A percentile compares a stretch with the other conserved stretches of the same genome.
These are phyloP conservation scores for Mizuhopecten yessoensis DNA, from an alignment of 1,140 invertebrate species.

Conservation along the genomic window DNA sequence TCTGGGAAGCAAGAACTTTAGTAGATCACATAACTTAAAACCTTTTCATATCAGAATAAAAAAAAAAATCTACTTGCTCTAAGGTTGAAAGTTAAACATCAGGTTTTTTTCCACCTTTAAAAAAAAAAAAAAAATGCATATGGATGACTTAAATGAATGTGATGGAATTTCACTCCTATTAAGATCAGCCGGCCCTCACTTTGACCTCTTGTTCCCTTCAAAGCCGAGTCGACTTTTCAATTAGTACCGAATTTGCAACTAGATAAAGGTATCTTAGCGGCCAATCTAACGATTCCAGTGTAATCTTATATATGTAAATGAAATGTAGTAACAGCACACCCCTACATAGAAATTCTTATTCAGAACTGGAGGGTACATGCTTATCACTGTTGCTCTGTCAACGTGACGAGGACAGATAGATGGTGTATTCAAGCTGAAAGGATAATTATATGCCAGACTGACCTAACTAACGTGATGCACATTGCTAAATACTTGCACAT, in stretches of 20 bases:
- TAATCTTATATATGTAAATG: slow-evolving; percentile 16
- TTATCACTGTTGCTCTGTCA: background rate
- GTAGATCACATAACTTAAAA: background rate
- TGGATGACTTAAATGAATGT: slow-evolving; percentile 1
- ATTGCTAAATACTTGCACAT: background rate
- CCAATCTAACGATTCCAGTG: background rate
- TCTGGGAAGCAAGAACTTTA: background rate
- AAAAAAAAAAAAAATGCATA: slow-evolving; percentile 38
- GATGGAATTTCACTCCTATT: background rate
- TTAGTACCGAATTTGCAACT: slow-evolving; percentile 23
- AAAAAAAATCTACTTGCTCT: background rate
- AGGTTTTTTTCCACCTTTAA: background rate
- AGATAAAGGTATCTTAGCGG: background rate
- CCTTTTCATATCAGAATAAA: background rate
- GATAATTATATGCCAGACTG: background rate
- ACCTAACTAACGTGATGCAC: background rate
- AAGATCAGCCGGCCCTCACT: background rate
- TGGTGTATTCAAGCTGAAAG: background rate
- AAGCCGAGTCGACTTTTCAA: background rate
- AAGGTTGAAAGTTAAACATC: background rate
- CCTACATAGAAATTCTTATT: background rate
- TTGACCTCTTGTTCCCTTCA: background rate
- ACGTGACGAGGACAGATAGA: background rate
- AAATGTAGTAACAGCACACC: background rate
- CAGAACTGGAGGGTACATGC: background rate